phyloP scores from a whole-genome alignment of 2,113 vertebrate species.

The Corydoras maculifer region DNA sequence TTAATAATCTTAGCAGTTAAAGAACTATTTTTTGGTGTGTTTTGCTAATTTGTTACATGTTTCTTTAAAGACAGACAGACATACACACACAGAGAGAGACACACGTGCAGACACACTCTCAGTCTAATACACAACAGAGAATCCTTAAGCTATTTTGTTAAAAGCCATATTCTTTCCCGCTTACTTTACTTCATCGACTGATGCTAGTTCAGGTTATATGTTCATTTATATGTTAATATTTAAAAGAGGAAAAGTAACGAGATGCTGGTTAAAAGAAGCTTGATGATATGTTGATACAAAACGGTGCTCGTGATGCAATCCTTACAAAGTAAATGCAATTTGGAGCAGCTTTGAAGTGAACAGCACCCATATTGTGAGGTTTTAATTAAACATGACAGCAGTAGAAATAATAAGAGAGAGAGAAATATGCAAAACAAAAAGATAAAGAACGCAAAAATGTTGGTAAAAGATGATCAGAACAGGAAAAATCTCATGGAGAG shows the following conservation, averaged over 20 bases:
- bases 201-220: neutral
- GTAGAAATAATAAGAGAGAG: constrained; percentile 38
- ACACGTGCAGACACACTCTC: neutral
- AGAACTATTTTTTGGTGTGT: neutral
- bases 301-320: constrained; percentile 65
- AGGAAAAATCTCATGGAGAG: neutral
- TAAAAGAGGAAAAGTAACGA: constrained; percentile 3
- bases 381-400: constrained; percentile 53
- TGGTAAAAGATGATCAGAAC: constrained; percentile 16
- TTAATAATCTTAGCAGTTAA: no score
- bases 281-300: constrained; percentile 50
- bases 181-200: neutral
- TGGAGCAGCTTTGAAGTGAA: constrained; percentile 59
- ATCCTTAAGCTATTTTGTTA: neutral
- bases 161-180: neutral
- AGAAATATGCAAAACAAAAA: neutral
- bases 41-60: constrained; percentile 8
- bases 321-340: constrained; percentile 68
- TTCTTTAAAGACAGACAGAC: neutral
- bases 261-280: constrained; percentile 1
- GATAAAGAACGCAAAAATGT: constrained; percentile 16
- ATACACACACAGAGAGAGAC: neutral
- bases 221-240: neutral
- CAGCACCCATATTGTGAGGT: constrained; percentile 37
- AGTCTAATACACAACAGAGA: neutral